Evolutionary conservation across 2,113 vertebrate species (phyloP).

Genomic region (Ranitomeya imitator): DNA sequence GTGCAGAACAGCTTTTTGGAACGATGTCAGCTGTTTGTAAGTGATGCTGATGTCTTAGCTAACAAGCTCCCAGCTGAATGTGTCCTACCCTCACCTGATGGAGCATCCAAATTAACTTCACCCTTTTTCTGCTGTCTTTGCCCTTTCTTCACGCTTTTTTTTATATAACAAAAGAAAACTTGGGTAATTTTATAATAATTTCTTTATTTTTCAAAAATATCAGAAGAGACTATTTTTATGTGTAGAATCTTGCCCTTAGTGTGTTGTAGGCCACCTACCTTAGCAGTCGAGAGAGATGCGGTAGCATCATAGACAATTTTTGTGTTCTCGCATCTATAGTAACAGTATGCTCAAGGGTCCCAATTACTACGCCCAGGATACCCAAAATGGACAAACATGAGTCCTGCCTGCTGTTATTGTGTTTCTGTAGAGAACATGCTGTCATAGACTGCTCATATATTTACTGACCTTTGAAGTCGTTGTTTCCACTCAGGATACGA

Average conservation of each 20-base stretch:
- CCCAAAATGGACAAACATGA: not conserved
- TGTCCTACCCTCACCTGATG: conserved; percentile 59
- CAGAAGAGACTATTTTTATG: not conserved
- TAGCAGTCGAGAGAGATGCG: not conserved
- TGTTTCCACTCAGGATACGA: not conserved
- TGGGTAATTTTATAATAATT: conserved; percentile 4
- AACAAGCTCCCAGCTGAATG: conserved; percentile 65
- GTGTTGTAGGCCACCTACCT: not conserved
- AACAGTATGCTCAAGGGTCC: not conserved
- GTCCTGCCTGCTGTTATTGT: conserved; percentile 1
- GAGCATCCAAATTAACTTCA: not conserved
- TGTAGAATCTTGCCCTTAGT: not conserved
- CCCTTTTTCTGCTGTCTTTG: not conserved
- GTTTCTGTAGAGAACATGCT: not conserved
- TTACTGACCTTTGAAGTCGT: conserved; percentile 1
- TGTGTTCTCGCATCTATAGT: not conserved
- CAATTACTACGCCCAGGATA: not conserved
- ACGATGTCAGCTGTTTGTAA: conserved; percentile 65
- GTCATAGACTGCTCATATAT: not conserved
- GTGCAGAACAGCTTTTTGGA: conserved; percentile 58
- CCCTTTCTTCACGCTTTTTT: not conserved
- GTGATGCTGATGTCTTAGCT: conserved; percentile 62
- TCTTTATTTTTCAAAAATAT: not conserved
- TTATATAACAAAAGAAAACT: not conserved
- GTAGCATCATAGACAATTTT: not conserved